Evolutionary conservation across 2,113 vertebrate genomes (phyloP).

Genomic region (Glareola pratincola): DNA sequence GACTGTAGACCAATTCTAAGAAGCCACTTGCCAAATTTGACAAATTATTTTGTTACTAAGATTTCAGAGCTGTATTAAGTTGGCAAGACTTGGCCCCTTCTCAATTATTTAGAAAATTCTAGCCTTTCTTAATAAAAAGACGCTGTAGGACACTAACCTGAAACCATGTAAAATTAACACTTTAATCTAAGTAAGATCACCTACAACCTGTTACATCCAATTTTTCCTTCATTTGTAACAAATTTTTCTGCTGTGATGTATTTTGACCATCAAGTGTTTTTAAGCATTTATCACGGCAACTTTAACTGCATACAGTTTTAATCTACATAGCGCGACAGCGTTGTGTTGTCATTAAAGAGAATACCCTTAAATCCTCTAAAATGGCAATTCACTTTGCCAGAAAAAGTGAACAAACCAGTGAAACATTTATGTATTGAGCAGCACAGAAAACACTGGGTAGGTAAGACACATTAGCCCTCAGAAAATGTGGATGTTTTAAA

Average conservation of each 20-base stretch:
- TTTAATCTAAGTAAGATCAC: neutral
- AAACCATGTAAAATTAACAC: neutral
- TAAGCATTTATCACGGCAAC: neutral
- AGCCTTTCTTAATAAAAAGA: neutral
- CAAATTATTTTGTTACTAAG: neutral
- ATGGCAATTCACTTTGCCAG: neutral
- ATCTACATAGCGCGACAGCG: neutral
- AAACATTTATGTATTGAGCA: neutral
- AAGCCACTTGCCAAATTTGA: neutral
- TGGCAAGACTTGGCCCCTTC: neutral
- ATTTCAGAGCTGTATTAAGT: neutral
- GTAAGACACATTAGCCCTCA: neutral
- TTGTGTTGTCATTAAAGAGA: neutral
- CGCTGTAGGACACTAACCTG: neutral
- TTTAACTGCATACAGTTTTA: neutral
- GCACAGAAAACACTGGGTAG: neutral
- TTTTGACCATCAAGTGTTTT: neutral
- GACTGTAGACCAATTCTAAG: neutral
- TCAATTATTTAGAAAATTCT: neutral
- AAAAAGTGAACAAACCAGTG: neutral
- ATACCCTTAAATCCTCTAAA: neutral
- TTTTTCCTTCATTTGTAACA: neutral
- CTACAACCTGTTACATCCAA: neutral
- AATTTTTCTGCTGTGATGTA: neutral
- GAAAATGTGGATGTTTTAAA: neutral